Base-by-base conservation (phyloP, 2,888 invertebrate species). In the Antheraea assamensis region DNA sequence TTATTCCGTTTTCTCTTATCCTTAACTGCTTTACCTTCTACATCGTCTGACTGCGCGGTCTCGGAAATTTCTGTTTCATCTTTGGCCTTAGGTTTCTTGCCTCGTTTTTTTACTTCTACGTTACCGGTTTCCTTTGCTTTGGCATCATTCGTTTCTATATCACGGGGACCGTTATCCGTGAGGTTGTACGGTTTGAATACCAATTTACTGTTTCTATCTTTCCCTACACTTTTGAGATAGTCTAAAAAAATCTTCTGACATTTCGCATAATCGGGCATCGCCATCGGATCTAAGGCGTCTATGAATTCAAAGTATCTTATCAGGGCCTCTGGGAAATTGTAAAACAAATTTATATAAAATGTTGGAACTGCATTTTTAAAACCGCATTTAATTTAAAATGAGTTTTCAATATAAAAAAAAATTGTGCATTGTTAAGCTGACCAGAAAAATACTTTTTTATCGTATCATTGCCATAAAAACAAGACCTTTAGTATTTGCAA, bases 181-280 rank as follows among this genome's bases (percentile, higher is more conserved):
- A 74, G 73, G 61, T 86, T 91, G 71, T 72, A 84, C 31, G 85
- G 75, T 71, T 90, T 90, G 82, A 97, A 97, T 70, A 95, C 95
- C 30, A 98, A 88, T 78, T 96, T 96, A 66, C 95, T 96, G 68
- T 86, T 93, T 72, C 94, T 90, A 0, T 95, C 86, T 64, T 95
- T 95, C 15, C 96, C 96, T 72, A 96, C 88, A 30, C 93, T 90
- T 83, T 97, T 96, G 0, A 98, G 89, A 21, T 96, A 97, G 68
- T 90, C 90, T 35, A 92, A 89, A 77, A 98, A 96, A 24, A 97
- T 90, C 76, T 96, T 95, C 24, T 96, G 95, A 77, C 97, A 96
- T 86, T 96, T 96, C 0, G 95, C 91, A 85, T 98, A 98, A 86
- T 98, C 96, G 0, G 98, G 98, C 21, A 89, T 90, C 27, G 96